Evolutionary conservation across 2,888 invertebrate species (phyloP).

Genomic region (Cartodere bifasciata): DNA sequence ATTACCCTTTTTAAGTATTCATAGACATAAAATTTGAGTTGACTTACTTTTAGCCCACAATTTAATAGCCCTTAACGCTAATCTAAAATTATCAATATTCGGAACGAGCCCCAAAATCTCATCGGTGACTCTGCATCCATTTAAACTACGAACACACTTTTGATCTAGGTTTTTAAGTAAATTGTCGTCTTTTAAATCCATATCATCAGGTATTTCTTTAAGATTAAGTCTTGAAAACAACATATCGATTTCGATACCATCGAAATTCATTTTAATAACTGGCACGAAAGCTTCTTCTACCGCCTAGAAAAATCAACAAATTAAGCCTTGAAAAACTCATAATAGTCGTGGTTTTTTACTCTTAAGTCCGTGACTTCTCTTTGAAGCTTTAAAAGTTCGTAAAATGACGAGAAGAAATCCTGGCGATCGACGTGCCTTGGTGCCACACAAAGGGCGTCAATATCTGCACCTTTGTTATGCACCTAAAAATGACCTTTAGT

Average conservation of each 20-base stretch:
- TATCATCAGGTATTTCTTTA: constrained; percentile 87
- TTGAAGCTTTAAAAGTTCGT: constrained; percentile 76
- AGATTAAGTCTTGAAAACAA: constrained; percentile 88
- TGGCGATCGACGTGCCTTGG: constrained; percentile 87
- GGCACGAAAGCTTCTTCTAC: constrained; percentile 99
- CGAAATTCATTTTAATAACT: constrained; percentile 98
- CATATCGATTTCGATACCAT: constrained; percentile 98
- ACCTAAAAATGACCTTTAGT: too few species aligned
- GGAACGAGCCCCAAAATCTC: constrained; percentile 94
- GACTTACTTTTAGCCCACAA: constrained; percentile 94
- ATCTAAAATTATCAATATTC: constrained; percentile 83
- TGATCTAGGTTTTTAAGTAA: constrained; percentile 89
- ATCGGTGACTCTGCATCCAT: constrained; percentile 97
- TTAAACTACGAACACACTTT: constrained; percentile 91
- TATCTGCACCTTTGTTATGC: constrained; percentile 96
- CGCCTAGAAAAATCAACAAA: constrained; percentile 36
- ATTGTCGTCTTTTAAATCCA: constrained; percentile 81
- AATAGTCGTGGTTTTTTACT: constrained; percentile 39
- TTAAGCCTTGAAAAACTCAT: neutral
- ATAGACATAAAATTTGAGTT: neutral
- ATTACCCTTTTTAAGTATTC: too few species aligned
- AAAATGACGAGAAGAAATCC: constrained; percentile 95
- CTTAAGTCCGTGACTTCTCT: constrained; percentile 73
- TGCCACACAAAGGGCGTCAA: constrained; percentile 95
- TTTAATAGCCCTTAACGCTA: constrained; percentile 89